Evolutionary conservation across 2,113 vertebrate genomes (phyloP).

Genomic region (Mormyrus iriodes): DNA sequence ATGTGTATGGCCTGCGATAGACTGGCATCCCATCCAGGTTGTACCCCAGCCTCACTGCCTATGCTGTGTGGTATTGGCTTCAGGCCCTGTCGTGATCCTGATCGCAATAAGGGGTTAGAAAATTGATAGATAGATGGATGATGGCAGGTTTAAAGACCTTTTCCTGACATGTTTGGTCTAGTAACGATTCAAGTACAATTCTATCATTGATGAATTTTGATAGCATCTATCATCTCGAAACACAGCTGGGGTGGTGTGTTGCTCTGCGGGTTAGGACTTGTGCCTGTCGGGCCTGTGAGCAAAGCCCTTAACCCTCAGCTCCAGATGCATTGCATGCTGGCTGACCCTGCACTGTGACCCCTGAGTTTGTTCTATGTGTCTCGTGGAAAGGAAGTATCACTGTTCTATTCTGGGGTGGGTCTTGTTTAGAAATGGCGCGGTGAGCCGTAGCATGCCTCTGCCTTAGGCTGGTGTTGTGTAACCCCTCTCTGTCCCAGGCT

Average conservation of each 20-base stretch:
- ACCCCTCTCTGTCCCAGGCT: slow-evolving; percentile 58
- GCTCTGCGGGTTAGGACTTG: background rate
- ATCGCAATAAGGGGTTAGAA: background rate
- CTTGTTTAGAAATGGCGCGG: background rate
- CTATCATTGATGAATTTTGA: background rate
- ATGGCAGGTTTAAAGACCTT: background rate
- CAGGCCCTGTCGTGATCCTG: background rate
- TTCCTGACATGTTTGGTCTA: background rate
- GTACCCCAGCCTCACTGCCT: background rate
- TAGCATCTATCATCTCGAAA: background rate
- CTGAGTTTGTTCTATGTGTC: background rate
- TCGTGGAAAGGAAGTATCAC: background rate
- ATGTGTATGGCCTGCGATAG: background rate
- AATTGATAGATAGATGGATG: background rate
- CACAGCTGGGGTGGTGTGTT: background rate
- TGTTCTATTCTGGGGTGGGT: background rate
- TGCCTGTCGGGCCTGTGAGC: background rate
- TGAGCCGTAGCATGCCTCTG: background rate
- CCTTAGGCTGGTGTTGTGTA: background rate
- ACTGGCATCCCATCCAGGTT: background rate
- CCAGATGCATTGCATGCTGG: background rate
- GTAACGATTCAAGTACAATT: background rate
- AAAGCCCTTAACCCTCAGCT: background rate
- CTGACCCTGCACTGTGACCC: background rate
- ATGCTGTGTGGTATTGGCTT: background rate